Evolutionary conservation across 2,888 invertebrate genomes (phyloP), one percentile per base, ranked within the genome.

Genomic region (Nasonia oneida): DNA sequence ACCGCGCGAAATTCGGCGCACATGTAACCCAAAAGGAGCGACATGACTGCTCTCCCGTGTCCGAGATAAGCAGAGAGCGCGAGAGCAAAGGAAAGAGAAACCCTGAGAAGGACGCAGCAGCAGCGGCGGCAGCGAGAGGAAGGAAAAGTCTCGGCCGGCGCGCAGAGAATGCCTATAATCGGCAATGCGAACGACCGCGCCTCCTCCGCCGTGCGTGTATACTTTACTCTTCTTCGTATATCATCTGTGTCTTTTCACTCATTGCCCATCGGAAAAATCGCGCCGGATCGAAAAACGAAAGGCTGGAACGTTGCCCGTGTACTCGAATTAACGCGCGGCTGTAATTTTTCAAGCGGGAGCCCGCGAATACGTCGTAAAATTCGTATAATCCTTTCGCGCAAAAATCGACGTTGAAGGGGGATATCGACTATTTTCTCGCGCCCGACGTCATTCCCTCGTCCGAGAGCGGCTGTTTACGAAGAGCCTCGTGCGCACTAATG

Each of bases 151-250:
- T 84, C 84, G 87, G 86, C 23, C 53, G 73, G 29, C 74, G 88
- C 87, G 84, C 85, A 87, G 89, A 88, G 89, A 90, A 92, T 92
- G 92, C 89, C 92, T 91, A 92, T 93, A 93, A 93, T 92, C 91
- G 92, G 92, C 90, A 91, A 92, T 91, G 91, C 89, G 90, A 84
- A 85, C 89, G 90, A 91, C 91, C 91, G 92, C 92, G 87, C 90
- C 91, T 92, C 89, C 88, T 87, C 89, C n/a, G 61, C 5, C 57
- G 29, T 29, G 29, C 4, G 3, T n/a, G 23, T 10, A 3, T 15
- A 91, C 91, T 91, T 81, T 76, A 0, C 23, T 23, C 23, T 23
- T 23, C 23, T 23, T 23, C 23, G 23, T 23, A 33, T 18, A 29
- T 12, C 18, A 39, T n/a, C 18, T 8, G 42, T 71, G 71, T 42